Percentiles rank a stretch among this genome's conserved stretches.
Conservation (phyloP, 2,888 invertebrate genomes). For the Hymenopus coronatus region DNA sequence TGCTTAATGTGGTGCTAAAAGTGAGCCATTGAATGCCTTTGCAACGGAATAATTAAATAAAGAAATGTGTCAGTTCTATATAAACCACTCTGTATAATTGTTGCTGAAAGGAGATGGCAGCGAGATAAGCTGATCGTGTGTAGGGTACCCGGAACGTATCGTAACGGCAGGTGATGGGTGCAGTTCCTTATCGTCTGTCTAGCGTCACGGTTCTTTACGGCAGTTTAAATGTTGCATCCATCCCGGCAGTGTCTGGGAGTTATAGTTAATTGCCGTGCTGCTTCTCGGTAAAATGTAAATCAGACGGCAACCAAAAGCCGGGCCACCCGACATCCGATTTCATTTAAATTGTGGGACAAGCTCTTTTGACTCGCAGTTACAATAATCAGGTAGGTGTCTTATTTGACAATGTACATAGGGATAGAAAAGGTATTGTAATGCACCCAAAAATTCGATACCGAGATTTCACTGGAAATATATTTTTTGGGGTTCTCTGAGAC, state of each 20-base stretch:
- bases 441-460: too few relatives aligned
- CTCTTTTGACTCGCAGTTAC: neutral
- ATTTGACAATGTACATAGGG: too few relatives aligned
- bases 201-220: neutral
- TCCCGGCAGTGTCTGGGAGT: neutral
- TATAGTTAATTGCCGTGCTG: neutral
- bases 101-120: too few relatives aligned
- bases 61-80: too few relatives aligned
- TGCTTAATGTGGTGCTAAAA: too few relatives aligned
- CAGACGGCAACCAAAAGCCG: neutral
- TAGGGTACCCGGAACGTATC: neutral
- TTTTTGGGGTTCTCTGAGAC: too few relatives aligned
- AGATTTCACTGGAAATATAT: too few relatives aligned
- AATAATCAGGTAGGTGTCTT: too few relatives aligned
- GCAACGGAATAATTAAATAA: too few relatives aligned
- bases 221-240: neutral
- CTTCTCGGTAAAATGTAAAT: neutral
- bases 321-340: neutral
- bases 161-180: neutral
- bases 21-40: too few relatives aligned
- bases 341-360: neutral
- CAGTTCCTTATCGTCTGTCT: neutral
- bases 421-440: too few relatives aligned
- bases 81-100: too few relatives aligned
- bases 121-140: neutral